A percentile compares a stretch with the other conserved stretches of the same genome.
Conservation (phyloP, 2,797 vertebrate genomes). For the Astyanax mexicanus region DNA sequence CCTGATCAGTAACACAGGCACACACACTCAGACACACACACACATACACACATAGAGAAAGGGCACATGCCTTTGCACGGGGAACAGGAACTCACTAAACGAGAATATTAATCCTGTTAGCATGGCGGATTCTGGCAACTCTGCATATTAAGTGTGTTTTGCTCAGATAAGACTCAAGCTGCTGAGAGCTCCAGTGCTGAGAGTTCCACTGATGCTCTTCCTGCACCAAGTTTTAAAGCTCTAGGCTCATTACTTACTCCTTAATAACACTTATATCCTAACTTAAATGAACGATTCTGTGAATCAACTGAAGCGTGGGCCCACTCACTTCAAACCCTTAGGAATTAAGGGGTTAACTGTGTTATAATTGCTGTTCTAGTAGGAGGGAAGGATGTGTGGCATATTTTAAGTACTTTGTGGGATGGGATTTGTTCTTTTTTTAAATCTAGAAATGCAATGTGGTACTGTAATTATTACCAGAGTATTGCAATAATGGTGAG, state of each 20-base stretch:
- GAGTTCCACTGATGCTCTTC: neutral
- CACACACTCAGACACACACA: conserved; percentile 9
- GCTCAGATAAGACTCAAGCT: conserved; percentile 2
- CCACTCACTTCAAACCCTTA: neutral
- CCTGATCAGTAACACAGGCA: neutral
- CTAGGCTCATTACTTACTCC: neutral
- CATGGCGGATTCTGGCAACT: neutral
- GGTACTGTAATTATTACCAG: too few species aligned
- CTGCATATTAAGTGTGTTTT: conserved; percentile 7
- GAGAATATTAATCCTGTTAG: conserved; percentile 16
- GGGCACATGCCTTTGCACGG: neutral
- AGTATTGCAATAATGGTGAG: too few species aligned
- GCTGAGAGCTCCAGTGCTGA: neutral
- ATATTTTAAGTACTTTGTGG: neutral
- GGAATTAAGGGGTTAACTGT: neutral
- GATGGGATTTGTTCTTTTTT: too few species aligned
- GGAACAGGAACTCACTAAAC: neutral
- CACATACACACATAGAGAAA: neutral
- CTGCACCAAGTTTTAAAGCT: neutral
- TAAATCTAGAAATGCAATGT: too few species aligned
- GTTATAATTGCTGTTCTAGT: neutral
- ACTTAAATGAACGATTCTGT: too few species aligned
- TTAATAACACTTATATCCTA: neutral
- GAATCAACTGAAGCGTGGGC: neutral
- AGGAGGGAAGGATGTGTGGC: too few species aligned